Evolutionary conservation across 2,888 invertebrate species (phyloP).

Genomic region (Tachina fera): DNA sequence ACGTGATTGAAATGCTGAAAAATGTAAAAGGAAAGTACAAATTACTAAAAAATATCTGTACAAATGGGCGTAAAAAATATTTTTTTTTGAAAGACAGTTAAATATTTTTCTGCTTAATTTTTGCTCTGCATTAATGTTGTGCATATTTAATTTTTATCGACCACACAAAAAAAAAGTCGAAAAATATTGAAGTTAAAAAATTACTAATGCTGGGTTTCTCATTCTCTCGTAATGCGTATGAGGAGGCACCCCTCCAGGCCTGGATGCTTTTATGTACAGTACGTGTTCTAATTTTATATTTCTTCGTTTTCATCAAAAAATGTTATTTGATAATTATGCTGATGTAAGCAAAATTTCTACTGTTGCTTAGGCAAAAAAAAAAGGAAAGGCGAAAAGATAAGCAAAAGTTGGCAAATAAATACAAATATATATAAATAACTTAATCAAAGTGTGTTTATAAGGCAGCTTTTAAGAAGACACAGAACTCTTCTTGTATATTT

Average conservation of each 20-base stretch:
- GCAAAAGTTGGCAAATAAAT: neutral
- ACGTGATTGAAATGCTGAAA: slow-evolving; percentile 52
- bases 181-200: neutral
- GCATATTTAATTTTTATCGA: slow-evolving; percentile 43
- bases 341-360: neutral
- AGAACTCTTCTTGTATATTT: neutral
- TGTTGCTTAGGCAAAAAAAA: neutral
- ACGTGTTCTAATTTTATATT: neutral
- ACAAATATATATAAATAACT: neutral
- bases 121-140: slow-evolving; percentile 34
- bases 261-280: neutral
- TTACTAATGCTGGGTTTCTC: neutral
- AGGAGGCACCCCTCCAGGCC: no score
- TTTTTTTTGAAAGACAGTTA: slow-evolving; percentile 28
- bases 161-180: neutral
- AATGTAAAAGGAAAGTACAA: neutral
- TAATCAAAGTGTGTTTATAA: neutral
- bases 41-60: neutral
- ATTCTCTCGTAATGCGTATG: neutral
- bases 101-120: slow-evolving; percentile 37
- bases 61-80: neutral
- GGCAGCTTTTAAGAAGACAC: neutral
- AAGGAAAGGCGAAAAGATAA: neutral
- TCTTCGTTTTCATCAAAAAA: neutral
- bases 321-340: neutral